These are phyloP conservation scores for Craterocephalus amniculus DNA, from an alignment of 2,797 vertebrate genomes.

Conservation along the genomic window DNA sequence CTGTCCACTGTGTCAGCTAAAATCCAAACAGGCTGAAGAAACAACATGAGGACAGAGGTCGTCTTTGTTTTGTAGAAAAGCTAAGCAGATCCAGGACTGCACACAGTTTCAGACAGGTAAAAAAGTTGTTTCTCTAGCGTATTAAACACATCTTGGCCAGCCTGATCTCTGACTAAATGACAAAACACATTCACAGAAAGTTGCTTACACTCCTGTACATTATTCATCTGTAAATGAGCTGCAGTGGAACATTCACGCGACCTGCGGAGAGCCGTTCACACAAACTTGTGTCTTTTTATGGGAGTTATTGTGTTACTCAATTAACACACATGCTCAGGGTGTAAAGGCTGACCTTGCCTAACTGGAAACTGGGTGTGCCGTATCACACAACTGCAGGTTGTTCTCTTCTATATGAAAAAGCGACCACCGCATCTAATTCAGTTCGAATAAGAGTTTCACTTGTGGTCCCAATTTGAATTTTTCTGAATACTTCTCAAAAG, in stretches of 20 bases:
- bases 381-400: not conserved
- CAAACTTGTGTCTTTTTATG: slow-evolving; percentile 18
- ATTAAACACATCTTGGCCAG: slow-evolving; percentile 1
- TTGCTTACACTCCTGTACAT: not conserved
- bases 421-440: not conserved
- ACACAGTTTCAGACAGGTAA: slow-evolving; percentile 8
- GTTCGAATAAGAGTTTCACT: not conserved
- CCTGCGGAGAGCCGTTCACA: not conserved
- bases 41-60: not conserved
- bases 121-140: slow-evolving; percentile 1
- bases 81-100: not conserved
- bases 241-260: slow-evolving; percentile 25
- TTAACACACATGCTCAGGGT: not conserved
- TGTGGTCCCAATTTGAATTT: not conserved
- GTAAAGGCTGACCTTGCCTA: not conserved
- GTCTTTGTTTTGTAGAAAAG: not conserved
- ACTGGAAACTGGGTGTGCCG: not conserved
- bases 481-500: not conserved
- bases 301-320: slow-evolving; percentile 26
- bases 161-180: not conserved
- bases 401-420: not conserved
- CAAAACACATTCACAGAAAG: slow-evolving; percentile 23
- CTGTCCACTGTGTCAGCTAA: not conserved
- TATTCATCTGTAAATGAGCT: not conserved
- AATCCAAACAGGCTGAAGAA: not conserved